Conservation (phyloP, 2,113 vertebrate species). For the Archocentrus centrarchus region DNA sequence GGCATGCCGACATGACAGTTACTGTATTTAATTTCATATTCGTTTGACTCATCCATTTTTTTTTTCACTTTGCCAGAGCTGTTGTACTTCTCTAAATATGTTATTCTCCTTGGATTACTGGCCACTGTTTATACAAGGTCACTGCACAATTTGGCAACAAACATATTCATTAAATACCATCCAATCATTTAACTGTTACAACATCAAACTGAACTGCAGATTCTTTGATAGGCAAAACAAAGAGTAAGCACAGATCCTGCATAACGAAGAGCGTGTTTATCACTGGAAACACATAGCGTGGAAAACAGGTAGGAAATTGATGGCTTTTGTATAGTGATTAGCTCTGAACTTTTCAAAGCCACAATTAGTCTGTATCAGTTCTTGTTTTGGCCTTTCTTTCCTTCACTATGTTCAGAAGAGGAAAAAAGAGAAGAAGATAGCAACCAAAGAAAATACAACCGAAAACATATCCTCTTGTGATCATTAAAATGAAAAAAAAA, state of each 20-base stretch:
- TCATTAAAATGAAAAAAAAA: slow-evolving; percentile 65
- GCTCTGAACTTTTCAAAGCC: slow-evolving; percentile 42
- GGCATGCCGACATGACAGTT: slow-evolving; percentile 36
- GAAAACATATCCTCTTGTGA: slow-evolving; percentile 52
- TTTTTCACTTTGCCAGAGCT: background rate
- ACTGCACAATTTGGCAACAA: slow-evolving; percentile 5
- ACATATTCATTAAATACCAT: background rate
- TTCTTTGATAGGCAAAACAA: slow-evolving; percentile 10
- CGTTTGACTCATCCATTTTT: slow-evolving; percentile 37
- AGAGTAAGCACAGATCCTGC: background rate
- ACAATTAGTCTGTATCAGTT: slow-evolving; percentile 47
- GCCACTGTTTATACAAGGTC: background rate
- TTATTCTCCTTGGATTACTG: slow-evolving; percentile 1
- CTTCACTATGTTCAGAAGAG: slow-evolving; percentile 1
- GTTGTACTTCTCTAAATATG: background rate
- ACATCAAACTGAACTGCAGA: background rate
- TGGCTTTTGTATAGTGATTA: slow-evolving; percentile 46
- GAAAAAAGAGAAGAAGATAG: slow-evolving; percentile 5
- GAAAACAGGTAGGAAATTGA: slow-evolving; percentile 6
- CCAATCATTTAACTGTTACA: background rate
- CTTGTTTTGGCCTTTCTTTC: slow-evolving; percentile 9
- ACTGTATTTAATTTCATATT: slow-evolving; percentile 37
- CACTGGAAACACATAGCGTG: background rate
- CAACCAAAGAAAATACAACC: slow-evolving; percentile 46
- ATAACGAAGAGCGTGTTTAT: slow-evolving; percentile 6